A percentile compares a stretch with the other conserved stretches of the same genome.
phyloP scores from a whole-genome alignment of 2,888 invertebrate genomes.

The Poecilus cupreus region DNA sequence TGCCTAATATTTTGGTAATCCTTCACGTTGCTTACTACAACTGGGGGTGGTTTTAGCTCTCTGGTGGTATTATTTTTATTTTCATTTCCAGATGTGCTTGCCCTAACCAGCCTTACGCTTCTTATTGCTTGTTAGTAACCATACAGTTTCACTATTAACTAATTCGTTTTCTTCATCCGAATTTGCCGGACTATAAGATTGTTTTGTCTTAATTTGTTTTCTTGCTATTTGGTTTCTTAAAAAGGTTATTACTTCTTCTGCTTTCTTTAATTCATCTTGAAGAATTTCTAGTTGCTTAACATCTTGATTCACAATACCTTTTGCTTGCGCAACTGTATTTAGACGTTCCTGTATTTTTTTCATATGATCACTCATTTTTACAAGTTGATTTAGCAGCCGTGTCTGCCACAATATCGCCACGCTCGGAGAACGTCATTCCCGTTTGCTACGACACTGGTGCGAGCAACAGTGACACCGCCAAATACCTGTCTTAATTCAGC shows the following conservation, averaged over 20 bases:
- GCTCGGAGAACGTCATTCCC: not conserved
- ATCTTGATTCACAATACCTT: not conserved
- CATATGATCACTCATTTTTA: not conserved
- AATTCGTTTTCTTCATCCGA: conserved; percentile 31
- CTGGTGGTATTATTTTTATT: not conserved
- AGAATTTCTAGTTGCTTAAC: not conserved
- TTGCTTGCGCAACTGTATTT: not conserved
- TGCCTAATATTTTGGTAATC: conserved; percentile 27
- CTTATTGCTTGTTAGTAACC: conserved; percentile 29
- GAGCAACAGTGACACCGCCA: not conserved
- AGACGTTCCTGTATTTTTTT: not conserved
- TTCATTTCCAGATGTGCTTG: not conserved
- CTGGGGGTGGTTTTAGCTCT: conserved; percentile 46
- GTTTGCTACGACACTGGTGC: not conserved
- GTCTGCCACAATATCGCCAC: not conserved
- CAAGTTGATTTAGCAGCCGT: not conserved
- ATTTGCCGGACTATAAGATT: conserved; percentile 37
- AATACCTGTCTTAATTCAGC: not conserved
- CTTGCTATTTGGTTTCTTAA: not conserved
- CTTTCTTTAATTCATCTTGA: not conserved
- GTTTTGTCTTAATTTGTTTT: not conserved
- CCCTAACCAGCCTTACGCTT: conserved; percentile 4
- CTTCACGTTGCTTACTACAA: conserved; percentile 51
- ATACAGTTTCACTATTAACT: conserved; percentile 41
- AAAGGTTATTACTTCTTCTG: not conserved